Evolutionary conservation across 2,888 invertebrate genomes (phyloP), one percentile per base, ranked within the genome.

Genomic region (Octodonta nipae): DNA sequence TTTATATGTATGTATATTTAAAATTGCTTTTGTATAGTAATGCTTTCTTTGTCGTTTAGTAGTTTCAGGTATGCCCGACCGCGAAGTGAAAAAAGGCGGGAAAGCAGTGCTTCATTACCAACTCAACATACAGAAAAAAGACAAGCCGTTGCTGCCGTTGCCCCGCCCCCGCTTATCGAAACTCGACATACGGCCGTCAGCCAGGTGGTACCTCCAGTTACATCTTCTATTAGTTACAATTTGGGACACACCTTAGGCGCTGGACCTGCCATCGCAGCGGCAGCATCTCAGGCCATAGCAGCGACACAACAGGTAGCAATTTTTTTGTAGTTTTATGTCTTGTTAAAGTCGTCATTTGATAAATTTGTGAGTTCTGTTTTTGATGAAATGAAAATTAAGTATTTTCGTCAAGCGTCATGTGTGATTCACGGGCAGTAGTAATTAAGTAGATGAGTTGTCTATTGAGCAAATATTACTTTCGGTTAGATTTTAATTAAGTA

Each of bases 201-300:
- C 14, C 45, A 44, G 14, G 40, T 42, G 15, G 34, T 44, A 5
- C 42, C 41, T 16, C 41, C 41, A 60, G 33, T 67, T 6, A 33
- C 34, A 7, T 26, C 68, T 1, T 64, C 69, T 11, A 66, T 61
- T 66, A 68, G 75, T 16, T 84, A 83, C 49, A 73, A 72, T 47
- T 64, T 88, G 30, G 83, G 85, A 8, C 86, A 87, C 46, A 75
- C 81, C 13, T 26, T 47, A 49, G 82, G 83, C n/a, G 85, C 86
- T 1, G 86, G 79, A 33, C 83, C 82, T 50, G 87, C 91, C 1
- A 87, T 93, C 34, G 91, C 87, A 0, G 88, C 85, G 0, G 92
- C 93, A 1, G 93, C 92, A 1, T 89, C 89, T 13, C 91, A 93
- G 58, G 93, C 93, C 0, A 92, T 95, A 38, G 91, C 87, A 4